Conservation (phyloP, 2,797 vertebrate species). For the Sparus aurata region DNA sequence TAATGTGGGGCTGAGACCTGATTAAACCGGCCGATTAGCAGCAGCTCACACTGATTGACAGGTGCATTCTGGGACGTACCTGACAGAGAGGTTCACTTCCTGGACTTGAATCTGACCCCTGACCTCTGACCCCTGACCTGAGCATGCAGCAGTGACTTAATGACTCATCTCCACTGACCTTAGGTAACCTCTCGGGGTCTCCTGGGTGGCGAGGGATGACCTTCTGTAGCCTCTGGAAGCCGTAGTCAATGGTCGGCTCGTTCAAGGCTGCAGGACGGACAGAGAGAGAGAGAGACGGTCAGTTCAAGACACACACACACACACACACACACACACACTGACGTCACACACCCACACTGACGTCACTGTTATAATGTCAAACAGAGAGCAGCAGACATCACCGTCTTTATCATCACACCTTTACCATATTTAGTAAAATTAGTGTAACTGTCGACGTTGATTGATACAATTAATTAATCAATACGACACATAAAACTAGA, state of each 20-base stretch:
- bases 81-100: background rate
- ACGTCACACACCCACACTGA: too few species aligned
- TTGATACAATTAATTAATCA: too few species aligned
- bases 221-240: conserved; percentile 99
- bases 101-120: conserved; percentile 35
- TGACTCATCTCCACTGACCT: conserved; percentile 86
- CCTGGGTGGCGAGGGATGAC: conserved; percentile 98
- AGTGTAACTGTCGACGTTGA: too few species aligned
- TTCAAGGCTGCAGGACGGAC: conserved; percentile 92
- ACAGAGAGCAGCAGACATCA: too few species aligned
- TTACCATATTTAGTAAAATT: too few species aligned
- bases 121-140: conserved; percentile 38
- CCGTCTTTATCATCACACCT: too few species aligned
- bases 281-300: conserved; percentile 1
- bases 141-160: conserved; percentile 12
- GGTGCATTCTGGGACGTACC: conserved; percentile 46
- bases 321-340: too few species aligned
- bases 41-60: conserved; percentile 38
- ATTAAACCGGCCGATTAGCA: conserved; percentile 8
- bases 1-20: conserved; percentile 36
- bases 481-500: too few species aligned
- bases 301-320: background rate
- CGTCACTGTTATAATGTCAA: too few species aligned
- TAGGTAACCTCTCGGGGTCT: conserved; percentile 97
- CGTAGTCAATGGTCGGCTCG: conserved; percentile 98